Percentiles rank a stretch among this genome's conserved stretches.
These are phyloP conservation scores for Drosophila emarginata DNA, from an alignment of 2,888 invertebrate species.

Conservation along the genomic window DNA sequence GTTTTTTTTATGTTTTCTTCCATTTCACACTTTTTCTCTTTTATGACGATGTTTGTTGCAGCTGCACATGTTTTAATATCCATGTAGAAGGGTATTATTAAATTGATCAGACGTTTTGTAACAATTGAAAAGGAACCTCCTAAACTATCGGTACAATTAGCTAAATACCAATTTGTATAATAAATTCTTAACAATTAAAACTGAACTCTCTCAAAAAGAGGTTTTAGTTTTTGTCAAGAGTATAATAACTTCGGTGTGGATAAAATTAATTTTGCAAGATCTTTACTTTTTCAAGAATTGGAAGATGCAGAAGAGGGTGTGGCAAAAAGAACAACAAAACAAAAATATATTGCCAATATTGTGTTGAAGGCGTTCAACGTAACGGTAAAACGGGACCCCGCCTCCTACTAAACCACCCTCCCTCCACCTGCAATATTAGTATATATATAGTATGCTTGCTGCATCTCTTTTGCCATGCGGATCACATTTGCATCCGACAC, in stretches of 20 bases:
- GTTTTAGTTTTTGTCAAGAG: too few species aligned
- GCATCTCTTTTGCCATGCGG: slow-evolving; percentile 8
- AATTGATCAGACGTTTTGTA: not conserved
- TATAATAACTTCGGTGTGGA: too few species aligned
- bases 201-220: too few species aligned
- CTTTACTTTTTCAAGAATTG: not conserved
- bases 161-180: too few species aligned
- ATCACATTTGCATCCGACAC: slow-evolving; percentile 73
- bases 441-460: too few species aligned
- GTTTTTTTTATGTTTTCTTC: slow-evolving; percentile 59
- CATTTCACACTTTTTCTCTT: slow-evolving; percentile 62
- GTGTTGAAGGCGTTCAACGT: slow-evolving; percentile 14
- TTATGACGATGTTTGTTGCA: slow-evolving; percentile 42
- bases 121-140: not conserved
- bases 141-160: too few species aligned
- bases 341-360: slow-evolving; percentile 57
- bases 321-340: not conserved
- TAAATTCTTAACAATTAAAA: too few species aligned
- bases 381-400: slow-evolving; percentile 36
- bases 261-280: too few species aligned
- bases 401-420: slow-evolving; percentile 27
- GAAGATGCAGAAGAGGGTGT: not conserved
- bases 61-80: slow-evolving; percentile 42
- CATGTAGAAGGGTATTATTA: slow-evolving; percentile 11
- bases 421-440: slow-evolving; percentile 4